A percentile compares a stretch with the other conserved stretches of the same genome.
These are phyloP conservation scores for Hylaeus volcanicus DNA, from an alignment of 1,140 invertebrate genomes.

Conservation along the genomic window DNA sequence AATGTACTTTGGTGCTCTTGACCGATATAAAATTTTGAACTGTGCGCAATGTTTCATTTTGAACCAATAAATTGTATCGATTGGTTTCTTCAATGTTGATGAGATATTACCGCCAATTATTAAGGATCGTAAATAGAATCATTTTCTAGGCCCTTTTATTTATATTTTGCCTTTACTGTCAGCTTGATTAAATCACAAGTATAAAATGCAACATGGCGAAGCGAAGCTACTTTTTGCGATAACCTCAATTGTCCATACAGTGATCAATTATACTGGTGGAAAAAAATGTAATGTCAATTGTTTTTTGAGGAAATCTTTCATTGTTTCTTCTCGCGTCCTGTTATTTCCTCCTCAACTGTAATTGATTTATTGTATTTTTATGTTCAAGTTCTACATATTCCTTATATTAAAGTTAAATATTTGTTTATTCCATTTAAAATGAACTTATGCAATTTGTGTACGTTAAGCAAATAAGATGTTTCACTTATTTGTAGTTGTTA, in stretches of 20 bases:
- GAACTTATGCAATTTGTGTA: background rate
- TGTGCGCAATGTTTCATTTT: background rate
- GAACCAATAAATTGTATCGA: background rate
- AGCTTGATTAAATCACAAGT: constrained; percentile 37
- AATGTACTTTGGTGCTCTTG: constrained; percentile 4
- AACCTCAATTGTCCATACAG: constrained; percentile 42
- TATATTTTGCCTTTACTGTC: constrained; percentile 32
- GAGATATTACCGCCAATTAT: background rate
- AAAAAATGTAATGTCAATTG: constrained; percentile 23
- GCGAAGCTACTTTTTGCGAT: constrained; percentile 35
- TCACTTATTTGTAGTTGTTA: background rate
- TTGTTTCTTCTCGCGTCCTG: background rate
- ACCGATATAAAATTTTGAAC: background rate
- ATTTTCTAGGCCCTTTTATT: constrained; percentile 10
- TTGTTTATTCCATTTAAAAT: constrained; percentile 18
- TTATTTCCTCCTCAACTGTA: background rate
- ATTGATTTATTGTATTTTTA: background rate
- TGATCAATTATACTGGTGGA: background rate
- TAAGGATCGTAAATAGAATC: background rate
- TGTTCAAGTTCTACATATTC: background rate
- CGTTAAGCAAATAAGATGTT: background rate
- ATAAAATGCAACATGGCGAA: constrained; percentile 54
- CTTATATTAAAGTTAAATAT: background rate
- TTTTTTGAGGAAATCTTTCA: constrained; percentile 28
- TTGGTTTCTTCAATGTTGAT: background rate